Evolutionary conservation across 2,797 vertebrate species (phyloP).

Genomic region (Parambassis ranga): DNA sequence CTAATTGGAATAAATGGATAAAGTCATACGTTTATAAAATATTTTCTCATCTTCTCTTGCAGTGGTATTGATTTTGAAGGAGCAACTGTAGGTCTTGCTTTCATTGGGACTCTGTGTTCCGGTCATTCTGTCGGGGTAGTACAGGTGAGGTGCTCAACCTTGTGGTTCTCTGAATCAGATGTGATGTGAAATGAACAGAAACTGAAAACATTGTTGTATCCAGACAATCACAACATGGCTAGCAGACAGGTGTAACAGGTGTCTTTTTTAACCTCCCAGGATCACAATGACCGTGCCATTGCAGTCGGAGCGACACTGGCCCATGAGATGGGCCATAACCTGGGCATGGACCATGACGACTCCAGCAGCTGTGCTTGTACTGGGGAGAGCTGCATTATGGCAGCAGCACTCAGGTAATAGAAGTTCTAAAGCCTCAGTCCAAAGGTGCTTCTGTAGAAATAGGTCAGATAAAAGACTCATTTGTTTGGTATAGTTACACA

Average conservation of each 20-base stretch:
- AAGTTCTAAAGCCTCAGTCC: not conserved
- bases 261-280: conserved; percentile 52
- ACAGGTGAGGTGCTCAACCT: conserved; percentile 84
- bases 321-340: conserved; percentile 86
- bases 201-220: too few relatives aligned
- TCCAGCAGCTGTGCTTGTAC: conserved; percentile 72
- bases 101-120: conserved; percentile 85
- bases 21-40: too few relatives aligned
- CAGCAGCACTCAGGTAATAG: conserved; percentile 76
- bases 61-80: conserved; percentile 87
- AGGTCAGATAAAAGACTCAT: not conserved
- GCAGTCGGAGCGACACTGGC: conserved; percentile 80
- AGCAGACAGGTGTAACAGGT: too few relatives aligned
- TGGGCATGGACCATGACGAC: conserved; percentile 84
- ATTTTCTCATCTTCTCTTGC: conserved; percentile 28
- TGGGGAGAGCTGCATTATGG: conserved; percentile 79
- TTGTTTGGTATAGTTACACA: too few relatives aligned
- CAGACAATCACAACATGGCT: too few relatives aligned
- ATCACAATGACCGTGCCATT: conserved; percentile 71
- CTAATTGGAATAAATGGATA: not conserved
- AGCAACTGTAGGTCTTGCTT: conserved; percentile 89
- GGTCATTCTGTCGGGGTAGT: conserved; percentile 85
- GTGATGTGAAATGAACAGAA: too few relatives aligned
- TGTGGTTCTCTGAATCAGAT: too few relatives aligned
- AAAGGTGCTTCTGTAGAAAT: not conserved